Evolutionary conservation across 37 sponge, comb jelly and placozoan genomes (phyloP).

Genomic region (Theonella swinhoei): DNA sequence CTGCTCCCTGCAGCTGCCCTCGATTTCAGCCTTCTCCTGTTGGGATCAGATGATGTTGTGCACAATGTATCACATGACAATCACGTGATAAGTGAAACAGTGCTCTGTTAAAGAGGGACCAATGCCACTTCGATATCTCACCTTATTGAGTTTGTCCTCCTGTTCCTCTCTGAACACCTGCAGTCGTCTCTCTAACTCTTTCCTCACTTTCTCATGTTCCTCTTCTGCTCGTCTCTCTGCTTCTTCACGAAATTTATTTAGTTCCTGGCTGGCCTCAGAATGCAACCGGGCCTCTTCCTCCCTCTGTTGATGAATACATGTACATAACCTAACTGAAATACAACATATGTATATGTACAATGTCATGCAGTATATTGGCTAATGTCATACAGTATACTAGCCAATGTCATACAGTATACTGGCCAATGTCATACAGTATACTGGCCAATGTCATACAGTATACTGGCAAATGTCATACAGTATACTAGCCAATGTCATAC

Average conservation of each 20-base stretch:
- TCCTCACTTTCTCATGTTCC: constrained; percentile 12
- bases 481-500: no score
- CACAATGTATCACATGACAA: no score
- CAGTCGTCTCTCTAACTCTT: background rate
- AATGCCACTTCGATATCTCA: no score
- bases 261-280: background rate
- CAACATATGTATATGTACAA: no score
- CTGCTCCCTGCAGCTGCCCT: background rate
- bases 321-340: background rate
- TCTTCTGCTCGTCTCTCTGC: background rate
- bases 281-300: constrained; percentile 31
- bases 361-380: no score
- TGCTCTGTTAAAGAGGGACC: no score
- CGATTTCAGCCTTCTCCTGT: background rate
- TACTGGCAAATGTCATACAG: no score
- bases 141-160: constrained; percentile 9
- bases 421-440: no score
- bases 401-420: no score
- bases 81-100: no score
- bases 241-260: background rate
- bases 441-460: no score
- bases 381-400: no score
- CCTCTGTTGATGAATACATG: background rate
- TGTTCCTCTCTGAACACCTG: constrained; percentile 3
- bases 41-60: background rate